Evolutionary conservation across 92 coral and sea anemone species (phyloP).

Genomic region (Scolanthus callimorphus): DNA sequence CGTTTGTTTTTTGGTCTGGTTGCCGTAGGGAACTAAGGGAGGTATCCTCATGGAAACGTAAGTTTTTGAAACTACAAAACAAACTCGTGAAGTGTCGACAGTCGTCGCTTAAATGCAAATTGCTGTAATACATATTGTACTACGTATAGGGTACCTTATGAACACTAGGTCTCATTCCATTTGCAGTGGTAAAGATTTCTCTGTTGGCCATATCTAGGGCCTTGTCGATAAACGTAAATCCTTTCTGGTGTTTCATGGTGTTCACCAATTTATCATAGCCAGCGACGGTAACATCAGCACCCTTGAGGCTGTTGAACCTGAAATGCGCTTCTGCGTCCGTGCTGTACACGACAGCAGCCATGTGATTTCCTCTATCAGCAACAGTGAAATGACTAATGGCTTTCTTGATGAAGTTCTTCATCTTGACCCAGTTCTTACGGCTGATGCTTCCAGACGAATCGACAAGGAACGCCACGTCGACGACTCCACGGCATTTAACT

Average conservation of each 20-base stretch:
- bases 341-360: constrained; percentile 3
- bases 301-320: background rate
- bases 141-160: no score
- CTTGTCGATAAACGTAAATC: constrained; percentile 2
- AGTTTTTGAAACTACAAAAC: no score
- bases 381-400: background rate
- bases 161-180: constrained; percentile 1
- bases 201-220: background rate
- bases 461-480: constrained; percentile 15
- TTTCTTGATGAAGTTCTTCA: constrained; percentile 8
- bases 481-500: constrained; percentile 5
- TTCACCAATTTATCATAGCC: background rate
- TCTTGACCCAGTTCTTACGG: constrained; percentile 17
- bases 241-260: background rate
- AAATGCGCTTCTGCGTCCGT: background rate
- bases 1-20: no score
- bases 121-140: no score
- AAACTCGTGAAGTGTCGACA: no score
- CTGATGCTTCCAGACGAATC: constrained; percentile 31
- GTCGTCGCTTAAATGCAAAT: no score
- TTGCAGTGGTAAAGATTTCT: background rate
- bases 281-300: background rate
- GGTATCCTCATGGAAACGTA: no score
- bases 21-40: no score
- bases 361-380: background rate